A percentile compares a stretch with the other conserved stretches of the same genome.
These are phyloP conservation scores for Dallia pectoralis DNA, from an alignment of 2,797 vertebrate genomes.

Conservation along the genomic window DNA sequence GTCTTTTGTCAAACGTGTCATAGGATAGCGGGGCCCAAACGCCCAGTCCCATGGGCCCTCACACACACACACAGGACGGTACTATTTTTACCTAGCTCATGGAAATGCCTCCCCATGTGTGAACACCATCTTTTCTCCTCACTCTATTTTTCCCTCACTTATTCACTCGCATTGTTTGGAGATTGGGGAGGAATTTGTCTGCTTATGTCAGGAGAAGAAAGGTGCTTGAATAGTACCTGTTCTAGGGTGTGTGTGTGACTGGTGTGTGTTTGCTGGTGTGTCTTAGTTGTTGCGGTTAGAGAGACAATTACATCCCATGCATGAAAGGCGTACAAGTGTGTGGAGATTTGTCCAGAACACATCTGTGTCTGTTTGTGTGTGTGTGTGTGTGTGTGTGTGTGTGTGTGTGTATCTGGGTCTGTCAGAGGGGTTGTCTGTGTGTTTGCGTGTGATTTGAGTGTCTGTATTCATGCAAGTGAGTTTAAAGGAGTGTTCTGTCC, in stretches of 20 bases:
- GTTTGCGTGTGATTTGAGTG: background rate
- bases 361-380: no score
- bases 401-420: background rate
- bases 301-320: background rate
- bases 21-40: slow-evolving; percentile 71
- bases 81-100: slow-evolving; percentile 43
- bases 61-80: slow-evolving; percentile 63
- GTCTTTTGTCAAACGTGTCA: slow-evolving; percentile 72
- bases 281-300: slow-evolving; percentile 48
- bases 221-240: slow-evolving; percentile 67
- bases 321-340: background rate
- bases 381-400: no score
- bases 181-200: slow-evolving; percentile 76
- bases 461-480: background rate
- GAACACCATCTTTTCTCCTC: slow-evolving; percentile 37
- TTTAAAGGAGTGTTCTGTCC: background rate
- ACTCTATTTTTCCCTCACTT: slow-evolving; percentile 32
- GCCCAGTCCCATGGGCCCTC: slow-evolving; percentile 70
- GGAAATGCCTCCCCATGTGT: slow-evolving; percentile 44
- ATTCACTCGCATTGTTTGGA: slow-evolving; percentile 61
- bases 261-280: slow-evolving; percentile 64
- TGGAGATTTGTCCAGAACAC: background rate
- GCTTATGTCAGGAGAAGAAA: slow-evolving; percentile 66
- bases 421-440: background rate
- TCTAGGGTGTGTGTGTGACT: slow-evolving; percentile 41